phyloP scores from a whole-genome alignment of 1,140 invertebrate genomes.

The Apis cerana region DNA sequence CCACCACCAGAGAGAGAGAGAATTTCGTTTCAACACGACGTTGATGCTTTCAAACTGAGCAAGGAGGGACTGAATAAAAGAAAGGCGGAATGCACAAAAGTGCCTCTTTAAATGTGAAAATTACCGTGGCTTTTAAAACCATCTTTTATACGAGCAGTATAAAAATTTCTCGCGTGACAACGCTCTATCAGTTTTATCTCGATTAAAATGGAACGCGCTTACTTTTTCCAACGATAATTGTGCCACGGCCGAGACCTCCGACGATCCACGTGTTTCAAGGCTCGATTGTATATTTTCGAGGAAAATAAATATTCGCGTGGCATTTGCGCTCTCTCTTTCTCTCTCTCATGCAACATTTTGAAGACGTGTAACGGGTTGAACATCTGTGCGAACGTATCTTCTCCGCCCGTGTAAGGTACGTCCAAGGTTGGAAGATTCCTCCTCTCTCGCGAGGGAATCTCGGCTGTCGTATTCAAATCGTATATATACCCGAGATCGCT shows the following conservation, averaged over 20 bases:
- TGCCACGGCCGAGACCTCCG: slow-evolving; percentile 43
- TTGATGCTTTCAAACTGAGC: neutral
- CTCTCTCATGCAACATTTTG: neutral
- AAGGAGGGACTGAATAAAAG: neutral
- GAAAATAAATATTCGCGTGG: neutral
- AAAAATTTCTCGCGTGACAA: neutral
- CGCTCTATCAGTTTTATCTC: neutral
- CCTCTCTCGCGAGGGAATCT: neutral
- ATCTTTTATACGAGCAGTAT: too few species aligned
- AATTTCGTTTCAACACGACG: neutral
- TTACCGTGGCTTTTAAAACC: neutral
- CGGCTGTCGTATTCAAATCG: slow-evolving; percentile 43
- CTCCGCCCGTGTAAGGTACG: neutral
- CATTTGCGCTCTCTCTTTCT: neutral
- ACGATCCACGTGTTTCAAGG: neutral
- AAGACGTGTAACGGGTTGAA: neutral
- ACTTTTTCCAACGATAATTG: slow-evolving; percentile 5
- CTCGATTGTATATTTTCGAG: neutral
- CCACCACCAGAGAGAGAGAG: too few species aligned
- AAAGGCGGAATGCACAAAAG: neutral
- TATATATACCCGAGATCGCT: slow-evolving; percentile 25
- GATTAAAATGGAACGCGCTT: neutral
- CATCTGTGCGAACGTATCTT: neutral
- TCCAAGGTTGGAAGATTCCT: slow-evolving; percentile 7
- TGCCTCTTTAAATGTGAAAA: neutral